phyloP scores from a whole-genome alignment of 2,113 vertebrate genomes.

The Chionis minor region DNA sequence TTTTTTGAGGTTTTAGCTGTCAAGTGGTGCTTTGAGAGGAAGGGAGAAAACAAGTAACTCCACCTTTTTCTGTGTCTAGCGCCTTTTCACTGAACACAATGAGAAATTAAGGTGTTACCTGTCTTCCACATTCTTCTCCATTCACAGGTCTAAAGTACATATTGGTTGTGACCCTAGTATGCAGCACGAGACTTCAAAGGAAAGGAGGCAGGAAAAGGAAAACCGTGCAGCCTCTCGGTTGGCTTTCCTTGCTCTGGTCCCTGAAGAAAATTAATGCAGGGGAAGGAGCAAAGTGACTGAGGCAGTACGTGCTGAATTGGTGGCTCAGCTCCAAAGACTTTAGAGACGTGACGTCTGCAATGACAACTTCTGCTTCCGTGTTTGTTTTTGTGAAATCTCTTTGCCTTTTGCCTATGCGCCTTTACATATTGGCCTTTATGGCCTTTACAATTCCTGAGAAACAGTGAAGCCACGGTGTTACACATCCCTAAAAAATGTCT shows the following conservation, averaged over 20 bases:
- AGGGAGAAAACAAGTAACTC: neutral
- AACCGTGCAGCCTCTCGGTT: neutral
- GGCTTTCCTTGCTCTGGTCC: neutral
- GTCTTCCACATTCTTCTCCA: neutral
- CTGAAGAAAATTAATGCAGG: neutral
- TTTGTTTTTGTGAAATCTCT: neutral
- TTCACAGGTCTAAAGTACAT: neutral
- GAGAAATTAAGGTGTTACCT: neutral
- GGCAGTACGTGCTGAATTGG: rapidly evolving
- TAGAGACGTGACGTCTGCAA: rapidly evolving
- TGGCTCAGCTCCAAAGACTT: neutral
- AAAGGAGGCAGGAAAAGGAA: neutral
- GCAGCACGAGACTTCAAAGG: neutral
- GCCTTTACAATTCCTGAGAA: neutral
- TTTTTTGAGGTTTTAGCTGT: neutral
- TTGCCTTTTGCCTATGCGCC: neutral
- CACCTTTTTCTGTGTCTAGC: neutral
- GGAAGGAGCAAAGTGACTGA: neutral
- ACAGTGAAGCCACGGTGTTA: neutral
- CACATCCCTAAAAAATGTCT: neutral
- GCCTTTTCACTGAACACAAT: neutral
- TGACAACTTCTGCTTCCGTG: neutral
- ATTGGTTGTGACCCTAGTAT: neutral
- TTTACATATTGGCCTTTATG: neutral
- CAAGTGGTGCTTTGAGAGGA: neutral